These are phyloP conservation scores for Heliconius sara DNA, from an alignment of 2,888 invertebrate species.

Conservation along the genomic window DNA sequence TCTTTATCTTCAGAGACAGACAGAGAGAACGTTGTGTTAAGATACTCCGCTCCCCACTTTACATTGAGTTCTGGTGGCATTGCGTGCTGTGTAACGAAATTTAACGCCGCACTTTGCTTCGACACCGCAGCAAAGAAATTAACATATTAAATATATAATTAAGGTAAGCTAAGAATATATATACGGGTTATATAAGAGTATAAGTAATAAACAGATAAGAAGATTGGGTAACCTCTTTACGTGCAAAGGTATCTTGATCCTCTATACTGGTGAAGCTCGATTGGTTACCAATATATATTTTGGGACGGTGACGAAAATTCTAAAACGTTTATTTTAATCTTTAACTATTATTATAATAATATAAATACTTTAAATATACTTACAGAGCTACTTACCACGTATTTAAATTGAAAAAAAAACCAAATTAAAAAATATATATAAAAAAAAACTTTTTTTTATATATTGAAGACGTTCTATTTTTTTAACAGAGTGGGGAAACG, in stretches of 20 bases:
- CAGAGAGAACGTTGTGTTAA: neutral
- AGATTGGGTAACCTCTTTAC: slow-evolving; percentile 11
- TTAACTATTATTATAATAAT: too few species aligned
- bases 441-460: too few species aligned
- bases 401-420: too few species aligned
- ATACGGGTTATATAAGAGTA: too few species aligned
- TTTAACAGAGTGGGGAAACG: too few species aligned
- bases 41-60: neutral
- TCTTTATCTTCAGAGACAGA: neutral
- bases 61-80: neutral
- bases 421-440: too few species aligned
- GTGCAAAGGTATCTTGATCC: slow-evolving; percentile 35
- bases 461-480: too few species aligned
- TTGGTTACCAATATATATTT: slow-evolving; percentile 22
- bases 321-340: neutral
- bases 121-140: neutral
- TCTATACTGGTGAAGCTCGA: slow-evolving; percentile 31
- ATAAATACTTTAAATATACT: too few species aligned
- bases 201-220: neutral
- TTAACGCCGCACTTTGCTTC: neutral
- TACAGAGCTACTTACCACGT: too few species aligned
- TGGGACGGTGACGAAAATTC: slow-evolving; percentile 15
- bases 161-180: too few species aligned
- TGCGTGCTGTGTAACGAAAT: too few species aligned
- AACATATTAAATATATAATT: neutral